Evolutionary conservation across 2,113 vertebrate genomes (phyloP).

Genomic region (Brienomyrus longianalis): DNA sequence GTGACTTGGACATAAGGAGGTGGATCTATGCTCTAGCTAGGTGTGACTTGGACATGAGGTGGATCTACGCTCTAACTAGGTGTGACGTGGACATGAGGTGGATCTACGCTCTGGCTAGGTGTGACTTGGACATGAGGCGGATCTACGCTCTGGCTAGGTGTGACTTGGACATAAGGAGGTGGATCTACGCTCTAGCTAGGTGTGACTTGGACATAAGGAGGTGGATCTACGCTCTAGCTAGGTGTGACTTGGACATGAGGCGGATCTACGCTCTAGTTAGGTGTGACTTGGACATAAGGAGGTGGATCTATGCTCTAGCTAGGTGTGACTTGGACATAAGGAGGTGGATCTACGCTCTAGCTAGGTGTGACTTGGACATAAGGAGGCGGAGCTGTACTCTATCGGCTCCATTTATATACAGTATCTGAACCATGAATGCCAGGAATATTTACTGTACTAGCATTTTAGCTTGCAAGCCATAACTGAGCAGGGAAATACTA

Average conservation of each 20-base stretch:
- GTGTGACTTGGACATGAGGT: not conserved
- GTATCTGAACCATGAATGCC: not conserved
- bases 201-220: too few species aligned
- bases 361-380: not conserved
- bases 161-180: too few species aligned
- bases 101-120: not conserved
- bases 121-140: too few species aligned
- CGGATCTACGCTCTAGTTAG: too few species aligned
- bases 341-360: too few species aligned
- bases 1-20: not conserved
- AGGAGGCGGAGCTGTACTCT: not conserved
- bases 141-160: too few species aligned
- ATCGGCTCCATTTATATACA: not conserved
- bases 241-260: too few species aligned
- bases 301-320: too few species aligned
- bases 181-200: not conserved
- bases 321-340: too few species aligned
- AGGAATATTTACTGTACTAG: not conserved
- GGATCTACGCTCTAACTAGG: not conserved
- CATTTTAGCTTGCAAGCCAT: not conserved
- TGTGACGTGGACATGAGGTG: not conserved
- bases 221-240: too few species aligned
- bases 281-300: too few species aligned
- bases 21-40: not conserved
- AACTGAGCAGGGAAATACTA: not conserved